Evolutionary conservation across 2,888 invertebrate genomes (phyloP).

Genomic region (Sinopyrophorus schimmeli): DNA sequence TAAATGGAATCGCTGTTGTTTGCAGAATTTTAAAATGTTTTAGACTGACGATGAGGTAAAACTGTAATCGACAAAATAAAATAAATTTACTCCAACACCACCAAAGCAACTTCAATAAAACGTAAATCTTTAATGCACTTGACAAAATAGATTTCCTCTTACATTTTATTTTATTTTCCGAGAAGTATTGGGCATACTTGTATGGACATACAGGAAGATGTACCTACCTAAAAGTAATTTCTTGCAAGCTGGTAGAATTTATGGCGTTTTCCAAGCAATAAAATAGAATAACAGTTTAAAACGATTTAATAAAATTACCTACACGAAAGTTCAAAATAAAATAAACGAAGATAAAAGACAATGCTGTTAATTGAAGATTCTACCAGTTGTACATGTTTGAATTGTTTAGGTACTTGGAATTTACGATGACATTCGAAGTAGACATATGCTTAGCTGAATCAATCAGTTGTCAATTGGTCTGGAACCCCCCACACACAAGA

Average conservation of each 20-base stretch:
- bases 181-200: too few species aligned
- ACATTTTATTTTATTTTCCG: too few species aligned
- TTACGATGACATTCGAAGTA: slow-evolving; percentile 46
- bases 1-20: slow-evolving; percentile 11
- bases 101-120: too few species aligned
- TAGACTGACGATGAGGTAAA: slow-evolving; percentile 3
- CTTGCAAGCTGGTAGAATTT: too few species aligned
- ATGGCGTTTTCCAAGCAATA: too few species aligned
- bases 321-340: slow-evolving; percentile 7
- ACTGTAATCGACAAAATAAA: too few species aligned
- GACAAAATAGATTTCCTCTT: too few species aligned
- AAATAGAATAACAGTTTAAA: slow-evolving; percentile 18
- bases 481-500: slow-evolving; percentile 47
- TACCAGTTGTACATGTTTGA: slow-evolving; percentile 25
- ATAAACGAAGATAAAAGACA: slow-evolving; percentile 21
- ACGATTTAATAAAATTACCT: slow-evolving; percentile 5
- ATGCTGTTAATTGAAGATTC: slow-evolving; percentile 30
- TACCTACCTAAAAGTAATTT: too few species aligned
- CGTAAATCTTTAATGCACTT: too few species aligned
- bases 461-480: slow-evolving; percentile 53
- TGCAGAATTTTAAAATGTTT: slow-evolving; percentile 12
- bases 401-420: slow-evolving; percentile 42
- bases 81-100: too few species aligned
- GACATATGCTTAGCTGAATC: slow-evolving; percentile 52
- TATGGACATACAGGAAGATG: too few species aligned